Evolutionary conservation across 2,888 invertebrate genomes (phyloP).

Genomic region (Trissonchulus sp.): DNA sequence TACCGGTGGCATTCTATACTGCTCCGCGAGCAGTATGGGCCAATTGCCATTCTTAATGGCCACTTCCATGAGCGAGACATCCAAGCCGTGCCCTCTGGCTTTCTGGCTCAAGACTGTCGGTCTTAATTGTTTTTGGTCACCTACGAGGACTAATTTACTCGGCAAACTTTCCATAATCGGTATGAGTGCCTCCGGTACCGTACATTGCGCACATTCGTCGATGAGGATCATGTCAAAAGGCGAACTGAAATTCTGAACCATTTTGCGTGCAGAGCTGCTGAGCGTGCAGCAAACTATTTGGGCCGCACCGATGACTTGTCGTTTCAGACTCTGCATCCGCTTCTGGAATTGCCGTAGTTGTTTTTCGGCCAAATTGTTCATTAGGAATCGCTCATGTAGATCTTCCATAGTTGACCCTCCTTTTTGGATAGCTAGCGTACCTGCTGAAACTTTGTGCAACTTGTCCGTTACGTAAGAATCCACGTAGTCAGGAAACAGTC

Average conservation of each 20-base stretch:
- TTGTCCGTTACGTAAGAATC: too few species aligned
- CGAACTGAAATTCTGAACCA: background rate
- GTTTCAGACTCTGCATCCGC: background rate
- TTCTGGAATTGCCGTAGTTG: background rate
- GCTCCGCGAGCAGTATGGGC: conserved; percentile 1
- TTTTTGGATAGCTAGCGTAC: too few species aligned
- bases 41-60: background rate
- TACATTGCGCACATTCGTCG: too few species aligned
- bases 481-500: too few species aligned
- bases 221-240: background rate
- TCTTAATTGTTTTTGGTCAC: too few species aligned
- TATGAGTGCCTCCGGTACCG: background rate
- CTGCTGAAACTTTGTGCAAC: too few species aligned
- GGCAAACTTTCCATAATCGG: conserved; percentile 3
- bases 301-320: background rate
- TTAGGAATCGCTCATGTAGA: conserved; percentile 4
- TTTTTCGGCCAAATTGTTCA: background rate
- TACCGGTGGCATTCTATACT: background rate
- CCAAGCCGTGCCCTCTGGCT: background rate
- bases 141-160: background rate
- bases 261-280: background rate
- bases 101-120: background rate
- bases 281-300: background rate
- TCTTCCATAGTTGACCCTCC: too few species aligned
- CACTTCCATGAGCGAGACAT: background rate